A percentile compares a stretch with the other conserved stretches of the same genome.
phyloP scores from a whole-genome alignment of 2,113 vertebrate genomes.

The Pagrus major region DNA sequence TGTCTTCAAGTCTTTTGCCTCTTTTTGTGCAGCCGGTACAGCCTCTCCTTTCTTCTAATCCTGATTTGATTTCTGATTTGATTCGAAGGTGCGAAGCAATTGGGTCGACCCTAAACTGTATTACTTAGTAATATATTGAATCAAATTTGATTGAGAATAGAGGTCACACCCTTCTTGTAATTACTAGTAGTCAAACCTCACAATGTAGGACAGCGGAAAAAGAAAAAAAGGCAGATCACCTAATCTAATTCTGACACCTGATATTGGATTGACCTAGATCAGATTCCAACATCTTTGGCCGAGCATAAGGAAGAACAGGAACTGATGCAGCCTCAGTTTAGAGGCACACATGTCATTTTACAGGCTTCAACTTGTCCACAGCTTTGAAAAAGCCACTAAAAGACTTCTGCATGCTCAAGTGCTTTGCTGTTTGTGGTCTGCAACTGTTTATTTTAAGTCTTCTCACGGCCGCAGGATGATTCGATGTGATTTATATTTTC shows the following conservation, averaged over 20 bases:
- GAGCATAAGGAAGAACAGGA: slow-evolving; percentile 1
- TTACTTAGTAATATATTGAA: not conserved
- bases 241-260: slow-evolving; percentile 16
- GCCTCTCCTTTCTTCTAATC: too few relatives aligned
- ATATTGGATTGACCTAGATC: slow-evolving; percentile 11
- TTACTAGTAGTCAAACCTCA: slow-evolving; percentile 1
- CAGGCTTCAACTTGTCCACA: slow-evolving; percentile 60
- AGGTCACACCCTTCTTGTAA: not conserved
- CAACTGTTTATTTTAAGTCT: slow-evolving; percentile 9
- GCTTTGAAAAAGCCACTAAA: slow-evolving; percentile 20
- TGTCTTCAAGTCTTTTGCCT: too few relatives aligned
- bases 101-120: too few relatives aligned
- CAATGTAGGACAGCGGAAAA: slow-evolving; percentile 1
- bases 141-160: not conserved
- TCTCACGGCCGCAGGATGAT: slow-evolving; percentile 9
- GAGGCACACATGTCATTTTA: slow-evolving; percentile 32
- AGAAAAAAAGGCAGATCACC: not conserved
- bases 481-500: slow-evolving; percentile 1
- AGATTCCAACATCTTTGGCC: not conserved
- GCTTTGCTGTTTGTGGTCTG: slow-evolving; percentile 30
- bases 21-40: too few relatives aligned
- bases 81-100: too few relatives aligned
- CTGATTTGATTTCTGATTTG: too few relatives aligned
- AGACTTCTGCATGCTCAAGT: not conserved
- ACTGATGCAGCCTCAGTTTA: slow-evolving; percentile 6